These are phyloP conservation scores for Chelonus insularis DNA, from an alignment of 1,140 invertebrate species.

Conservation along the genomic window DNA sequence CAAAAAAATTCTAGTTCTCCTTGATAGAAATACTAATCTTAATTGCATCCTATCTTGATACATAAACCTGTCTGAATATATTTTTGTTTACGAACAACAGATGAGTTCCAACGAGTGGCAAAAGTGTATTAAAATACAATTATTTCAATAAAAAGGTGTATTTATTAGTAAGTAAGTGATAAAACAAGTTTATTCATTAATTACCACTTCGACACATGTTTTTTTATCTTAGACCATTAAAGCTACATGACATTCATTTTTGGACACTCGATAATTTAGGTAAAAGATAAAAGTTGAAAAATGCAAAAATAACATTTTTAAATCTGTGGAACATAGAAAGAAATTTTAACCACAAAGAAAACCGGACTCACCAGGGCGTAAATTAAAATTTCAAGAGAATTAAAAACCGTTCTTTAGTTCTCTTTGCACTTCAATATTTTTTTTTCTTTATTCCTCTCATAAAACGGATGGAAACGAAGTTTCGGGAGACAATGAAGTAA, in stretches of 20 bases:
- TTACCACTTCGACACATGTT: too few species aligned
- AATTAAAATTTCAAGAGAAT: not conserved
- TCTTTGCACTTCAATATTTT: not conserved
- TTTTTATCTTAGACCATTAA: not conserved
- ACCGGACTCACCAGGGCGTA: constrained; percentile 2
- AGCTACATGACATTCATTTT: not conserved
- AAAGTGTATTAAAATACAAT: too few species aligned
- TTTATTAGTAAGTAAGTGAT: too few species aligned
- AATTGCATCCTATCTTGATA: constrained; percentile 3
- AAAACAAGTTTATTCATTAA: too few species aligned
- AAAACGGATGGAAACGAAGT: too few species aligned
- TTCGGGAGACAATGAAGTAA: too few species aligned
- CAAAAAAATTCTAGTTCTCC: constrained; percentile 1
- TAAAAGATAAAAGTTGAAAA: too few species aligned
- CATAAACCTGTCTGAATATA: constrained; percentile 2
- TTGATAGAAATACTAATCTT: constrained; percentile 14
- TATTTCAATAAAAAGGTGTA: too few species aligned
- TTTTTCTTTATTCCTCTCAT: not conserved
- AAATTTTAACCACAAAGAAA: not conserved
- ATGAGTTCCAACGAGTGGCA: too few species aligned
- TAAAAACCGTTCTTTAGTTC: not conserved
- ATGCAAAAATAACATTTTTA: too few species aligned
- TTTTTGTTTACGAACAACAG: not conserved
- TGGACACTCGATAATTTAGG: not conserved
- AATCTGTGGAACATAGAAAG: not conserved